Conservation (phyloP, 2,113 vertebrate species). For the crab-eating macaque (Macaca fascicularis) region DNA sequence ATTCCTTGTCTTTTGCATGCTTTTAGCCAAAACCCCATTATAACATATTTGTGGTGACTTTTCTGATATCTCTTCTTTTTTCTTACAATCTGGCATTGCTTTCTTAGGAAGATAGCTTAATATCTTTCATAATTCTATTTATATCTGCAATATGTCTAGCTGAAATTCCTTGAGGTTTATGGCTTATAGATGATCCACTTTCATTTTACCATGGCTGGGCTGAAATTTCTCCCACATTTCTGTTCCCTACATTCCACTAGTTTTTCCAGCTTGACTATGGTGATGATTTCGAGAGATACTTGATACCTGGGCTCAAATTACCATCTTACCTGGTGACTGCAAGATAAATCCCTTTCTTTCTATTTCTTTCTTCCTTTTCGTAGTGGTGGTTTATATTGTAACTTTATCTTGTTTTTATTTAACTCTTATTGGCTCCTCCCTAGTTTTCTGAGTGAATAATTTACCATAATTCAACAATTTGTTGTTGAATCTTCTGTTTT, state of each 20-base stretch:
- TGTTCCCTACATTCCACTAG: neutral
- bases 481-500: neutral
- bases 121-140: neutral
- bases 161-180: constrained; percentile 33
- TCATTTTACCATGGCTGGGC: neutral
- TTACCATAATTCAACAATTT: neutral
- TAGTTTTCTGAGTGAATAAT: neutral
- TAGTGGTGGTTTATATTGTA: neutral
- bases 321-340: neutral
- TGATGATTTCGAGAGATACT: neutral
- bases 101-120: neutral
- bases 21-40: neutral
- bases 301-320: neutral
- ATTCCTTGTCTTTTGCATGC: neutral
- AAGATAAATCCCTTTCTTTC: constrained; percentile 7
- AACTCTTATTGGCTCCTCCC: neutral
- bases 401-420: constrained; percentile 32
- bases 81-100: neutral
- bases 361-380: neutral
- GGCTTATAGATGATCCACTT: neutral
- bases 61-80: constrained; percentile 19
- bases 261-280: neutral
- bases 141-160: neutral
- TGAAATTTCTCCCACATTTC: neutral
- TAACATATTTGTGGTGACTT: neutral